Base-by-base conservation (phyloP, 2,888 invertebrate genomes). In the Drosophila maculinotata region DNA sequence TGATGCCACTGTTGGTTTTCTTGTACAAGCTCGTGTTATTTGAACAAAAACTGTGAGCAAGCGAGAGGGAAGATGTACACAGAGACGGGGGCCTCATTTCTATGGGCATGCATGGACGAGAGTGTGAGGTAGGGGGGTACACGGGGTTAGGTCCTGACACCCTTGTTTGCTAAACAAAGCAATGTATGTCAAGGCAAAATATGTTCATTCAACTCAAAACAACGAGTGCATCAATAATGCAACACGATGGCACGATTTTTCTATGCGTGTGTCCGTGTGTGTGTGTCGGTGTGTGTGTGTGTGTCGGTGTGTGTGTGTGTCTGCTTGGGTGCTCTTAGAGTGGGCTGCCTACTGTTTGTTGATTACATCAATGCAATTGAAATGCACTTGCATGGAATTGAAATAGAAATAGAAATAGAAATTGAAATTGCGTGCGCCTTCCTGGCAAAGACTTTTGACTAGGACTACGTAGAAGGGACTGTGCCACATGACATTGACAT, bases 141-240 rank as follows among this genome's bases (percentile, higher is more conserved):
- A n/a, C 10, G 44, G 54, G 56, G 57, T 41, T 39, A 60, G 82
- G 53, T 58, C 64, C 74, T 81, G 85, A 84, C 81, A 81, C 87
- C 60, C 87, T 73, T 87, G 87, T 87, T 81, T 81, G 87, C 85
- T 74, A 72, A 84, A 81, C 81, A 81, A 81, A 67, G 85, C 82
- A 81, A 81, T 81, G 81, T 81, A 84, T 81, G 81, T 81, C 81
- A 81, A 81, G 81, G 81, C 87, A 64, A 87, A 87, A 81, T 81
- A 81, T 81, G 81, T 81, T 81, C 81, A 81, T 81, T 87, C 85
- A 87, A 84, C 81, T 87, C 78, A 67, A 77, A 84, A 70, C 70
- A 70, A 79, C 66, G 57, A 57, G 62, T 58, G 64, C 87, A 83
- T 83, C 87, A 80, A 80, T 80, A 80, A 86, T 86, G 69, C 84